A percentile compares a stretch with the other conserved stretches of the same genome.
phyloP scores from a whole-genome alignment of 2,113 vertebrate species.

The Pterocles gutturalis region DNA sequence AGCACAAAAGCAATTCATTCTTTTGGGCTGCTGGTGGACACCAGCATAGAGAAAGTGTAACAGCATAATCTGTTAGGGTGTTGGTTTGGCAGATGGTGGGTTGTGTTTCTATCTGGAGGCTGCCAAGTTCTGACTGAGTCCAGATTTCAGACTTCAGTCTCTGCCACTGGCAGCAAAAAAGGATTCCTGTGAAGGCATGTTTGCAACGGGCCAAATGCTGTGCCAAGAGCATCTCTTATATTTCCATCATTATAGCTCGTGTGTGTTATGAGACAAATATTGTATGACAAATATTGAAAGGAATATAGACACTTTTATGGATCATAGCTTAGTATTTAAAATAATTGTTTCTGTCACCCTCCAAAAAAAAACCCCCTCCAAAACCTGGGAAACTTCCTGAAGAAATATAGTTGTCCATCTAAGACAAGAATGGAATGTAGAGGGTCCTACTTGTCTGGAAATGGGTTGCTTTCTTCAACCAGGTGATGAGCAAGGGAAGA shows the following conservation, averaged over 20 bases:
- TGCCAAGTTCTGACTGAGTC: background rate
- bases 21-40: background rate
- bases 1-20: background rate
- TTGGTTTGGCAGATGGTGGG: background rate
- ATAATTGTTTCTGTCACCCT: background rate
- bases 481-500: background rate
- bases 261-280: background rate
- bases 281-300: background rate
- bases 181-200: background rate
- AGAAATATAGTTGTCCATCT: background rate
- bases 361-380: accelerated
- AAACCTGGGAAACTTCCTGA: background rate
- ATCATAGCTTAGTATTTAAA: background rate
- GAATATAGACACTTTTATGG: background rate
- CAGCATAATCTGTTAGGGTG: background rate
- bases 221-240: background rate
- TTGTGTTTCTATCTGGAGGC: background rate
- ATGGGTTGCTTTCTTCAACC: background rate
- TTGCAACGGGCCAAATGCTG: background rate
- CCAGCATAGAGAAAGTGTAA: background rate
- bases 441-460: background rate
- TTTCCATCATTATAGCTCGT: background rate
- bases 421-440: background rate
- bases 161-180: background rate
- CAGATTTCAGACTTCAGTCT: background rate